phyloP scores from a whole-genome alignment of 2,797 vertebrate species.

The Cercopithecus mitis region DNA sequence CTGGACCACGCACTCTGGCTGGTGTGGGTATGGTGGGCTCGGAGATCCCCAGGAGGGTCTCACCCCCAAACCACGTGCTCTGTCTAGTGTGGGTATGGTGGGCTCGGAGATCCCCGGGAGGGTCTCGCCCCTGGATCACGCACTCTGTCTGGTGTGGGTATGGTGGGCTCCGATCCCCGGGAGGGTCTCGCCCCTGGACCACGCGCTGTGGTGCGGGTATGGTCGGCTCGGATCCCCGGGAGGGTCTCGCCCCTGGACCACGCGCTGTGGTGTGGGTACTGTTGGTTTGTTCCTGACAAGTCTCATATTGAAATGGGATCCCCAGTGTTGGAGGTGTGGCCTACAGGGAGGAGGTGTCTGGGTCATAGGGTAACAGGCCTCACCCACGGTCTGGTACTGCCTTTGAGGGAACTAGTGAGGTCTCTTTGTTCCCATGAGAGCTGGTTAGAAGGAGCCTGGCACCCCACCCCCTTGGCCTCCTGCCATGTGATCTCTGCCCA shows the following conservation, averaged over 20 bases:
- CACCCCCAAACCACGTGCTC: fast-evolving
- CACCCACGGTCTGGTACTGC: not conserved
- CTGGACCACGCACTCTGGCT: not conserved
- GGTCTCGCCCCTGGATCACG: fast-evolving
- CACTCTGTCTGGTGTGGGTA: no score
- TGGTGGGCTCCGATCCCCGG: no score
- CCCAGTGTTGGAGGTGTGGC: not conserved
- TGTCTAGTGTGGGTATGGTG: no score
- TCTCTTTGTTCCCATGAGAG: not conserved
- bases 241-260: not conserved
- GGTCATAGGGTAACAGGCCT: not conserved
- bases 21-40: no score
- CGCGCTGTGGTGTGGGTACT: not conserved
- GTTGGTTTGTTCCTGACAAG: not conserved
- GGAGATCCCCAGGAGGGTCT: no score
- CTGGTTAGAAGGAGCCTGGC: not conserved
- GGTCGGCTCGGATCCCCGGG: no score
- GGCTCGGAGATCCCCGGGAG: fast-evolving
- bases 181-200: no score
- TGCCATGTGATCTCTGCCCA: not conserved
- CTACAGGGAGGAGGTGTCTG: not conserved
- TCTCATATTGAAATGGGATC: not conserved
- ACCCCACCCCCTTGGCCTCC: not conserved
- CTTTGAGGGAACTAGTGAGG: not conserved
- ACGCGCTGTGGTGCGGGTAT: no score